Evolutionary conservation across 1,140 invertebrate species (phyloP), one percentile per base, ranked within the genome.

Genomic region (Anagrus nilaparvatae): DNA sequence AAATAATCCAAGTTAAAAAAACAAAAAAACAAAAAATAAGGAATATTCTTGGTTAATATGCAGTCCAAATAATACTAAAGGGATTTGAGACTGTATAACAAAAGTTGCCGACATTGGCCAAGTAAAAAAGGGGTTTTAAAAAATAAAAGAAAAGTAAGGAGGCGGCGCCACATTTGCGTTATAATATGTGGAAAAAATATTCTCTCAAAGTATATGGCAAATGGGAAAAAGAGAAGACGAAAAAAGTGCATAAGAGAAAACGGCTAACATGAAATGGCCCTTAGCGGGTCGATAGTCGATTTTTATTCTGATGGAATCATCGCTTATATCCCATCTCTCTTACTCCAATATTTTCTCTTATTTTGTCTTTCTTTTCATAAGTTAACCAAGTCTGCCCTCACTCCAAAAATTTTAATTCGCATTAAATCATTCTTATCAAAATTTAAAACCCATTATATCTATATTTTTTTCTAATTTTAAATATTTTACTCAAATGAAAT

Each of bases 181-280:
- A 48, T 55, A 44, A n/a, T 29, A 34, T 50, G 50, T 53, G 31
- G 37, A 29, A 59, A 60, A 58, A 56, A 63, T 52, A 45, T 42
- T n/a, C 28, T 2, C 5, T 36, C 27, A 39, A 47, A 57, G 49
- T 55, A 53, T 58, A 58, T 58, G 48, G 46, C 49, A 54, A 47
- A 51, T 32, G 20, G 40, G 46, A 50, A 51, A 46, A 45, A 44
- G 35, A 52, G 47, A 52, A n/a, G n/a, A n/a, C n/a, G n/a, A n/a
- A 49, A 43, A 48, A 48, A 48, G 52, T 59, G 57, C 56, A 65
- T 61, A 66, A 59, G 50, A 45, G 59, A 63, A 58, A 62, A 54
- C 55, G 55, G 56, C 56, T 64, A 68, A 66, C 64, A 67, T 66
- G 65, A 59, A 67, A 68, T 67, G 63, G 64, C 63, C 64, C 64